These are phyloP conservation scores for Egretta garzetta DNA, from an alignment of 2,113 vertebrate species.

Conservation along the genomic window DNA sequence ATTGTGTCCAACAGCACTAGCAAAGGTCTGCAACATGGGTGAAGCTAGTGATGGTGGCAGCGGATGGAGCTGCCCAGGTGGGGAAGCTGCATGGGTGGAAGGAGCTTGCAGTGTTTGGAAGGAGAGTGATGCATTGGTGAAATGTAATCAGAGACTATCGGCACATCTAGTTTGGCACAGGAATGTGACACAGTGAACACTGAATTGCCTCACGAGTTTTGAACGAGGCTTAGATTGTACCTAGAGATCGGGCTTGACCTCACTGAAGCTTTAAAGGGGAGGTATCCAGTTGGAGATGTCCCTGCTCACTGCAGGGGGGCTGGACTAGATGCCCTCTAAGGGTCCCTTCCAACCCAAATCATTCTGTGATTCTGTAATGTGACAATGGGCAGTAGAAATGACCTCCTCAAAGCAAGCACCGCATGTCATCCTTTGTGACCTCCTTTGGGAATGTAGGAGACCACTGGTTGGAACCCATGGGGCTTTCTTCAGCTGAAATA, in stretches of 20 bases:
- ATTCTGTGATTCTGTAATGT: background rate
- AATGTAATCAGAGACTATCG: background rate
- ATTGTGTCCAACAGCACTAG: background rate
- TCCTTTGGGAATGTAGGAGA: background rate
- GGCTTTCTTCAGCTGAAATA: background rate
- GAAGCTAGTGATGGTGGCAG: background rate
- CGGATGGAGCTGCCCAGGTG: background rate
- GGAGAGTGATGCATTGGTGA: background rate
- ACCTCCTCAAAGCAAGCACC: background rate
- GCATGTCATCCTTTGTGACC: fast-evolving
- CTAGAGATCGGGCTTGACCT: background rate
- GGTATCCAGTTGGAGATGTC: background rate
- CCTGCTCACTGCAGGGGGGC: background rate
- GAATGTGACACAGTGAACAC: background rate
- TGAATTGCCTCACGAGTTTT: background rate
- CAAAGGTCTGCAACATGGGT: background rate
- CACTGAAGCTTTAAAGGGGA: background rate
- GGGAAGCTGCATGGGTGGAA: background rate
- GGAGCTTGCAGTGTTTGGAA: background rate
- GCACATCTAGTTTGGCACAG: background rate
- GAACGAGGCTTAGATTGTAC: fast-evolving
- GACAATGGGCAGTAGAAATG: background rate
- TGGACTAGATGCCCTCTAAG: background rate
- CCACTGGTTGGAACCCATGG: background rate
- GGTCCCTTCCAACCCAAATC: background rate